A percentile compares a stretch with the other conserved stretches of the same genome.
Evolutionary conservation across 2,797 vertebrate species (phyloP).

Genomic region (Pteronotus mesoamericanus): DNA sequence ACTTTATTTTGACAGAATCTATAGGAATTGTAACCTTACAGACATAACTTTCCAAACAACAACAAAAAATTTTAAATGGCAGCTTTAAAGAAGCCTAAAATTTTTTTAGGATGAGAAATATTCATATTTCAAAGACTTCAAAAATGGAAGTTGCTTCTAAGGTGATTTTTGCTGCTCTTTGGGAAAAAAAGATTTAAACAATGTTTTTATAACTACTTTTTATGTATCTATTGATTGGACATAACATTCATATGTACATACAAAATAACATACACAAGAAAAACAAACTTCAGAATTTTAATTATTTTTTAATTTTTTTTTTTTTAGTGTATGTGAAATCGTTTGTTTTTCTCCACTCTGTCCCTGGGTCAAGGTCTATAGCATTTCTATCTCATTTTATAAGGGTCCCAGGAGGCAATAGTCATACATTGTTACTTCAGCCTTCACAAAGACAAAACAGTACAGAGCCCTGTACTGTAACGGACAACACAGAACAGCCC

Average conservation of each 20-base stretch:
- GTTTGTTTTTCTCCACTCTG: slow-evolving; percentile 36
- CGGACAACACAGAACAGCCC: not conserved
- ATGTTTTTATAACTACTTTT: not conserved
- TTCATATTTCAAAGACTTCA: not conserved
- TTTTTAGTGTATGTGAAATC: not conserved
- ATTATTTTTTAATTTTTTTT: too few relatives aligned
- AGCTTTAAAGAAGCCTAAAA: not conserved
- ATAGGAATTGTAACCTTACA: not conserved
- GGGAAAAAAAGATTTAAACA: not conserved
- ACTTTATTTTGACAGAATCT: not conserved
- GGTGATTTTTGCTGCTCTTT: not conserved
- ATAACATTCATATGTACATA: not conserved
- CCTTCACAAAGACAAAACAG: slow-evolving; percentile 31
- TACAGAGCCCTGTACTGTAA: slow-evolving; percentile 35
- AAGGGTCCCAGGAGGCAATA: slow-evolving; percentile 42
- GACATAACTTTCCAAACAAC: not conserved
- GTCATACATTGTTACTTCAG: slow-evolving; percentile 45
- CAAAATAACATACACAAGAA: not conserved
- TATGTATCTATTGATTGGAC: not conserved
- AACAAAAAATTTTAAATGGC: not conserved
- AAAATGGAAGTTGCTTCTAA: slow-evolving; percentile 3
- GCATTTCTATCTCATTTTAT: slow-evolving; percentile 47
- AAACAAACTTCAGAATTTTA: slow-evolving; percentile 17
- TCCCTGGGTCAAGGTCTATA: slow-evolving; percentile 23
- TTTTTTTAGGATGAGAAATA: not conserved